Evolutionary conservation across 2,888 invertebrate genomes (phyloP), one percentile per base, ranked within the genome.

Genomic region (Chorisops tibialis): DNA sequence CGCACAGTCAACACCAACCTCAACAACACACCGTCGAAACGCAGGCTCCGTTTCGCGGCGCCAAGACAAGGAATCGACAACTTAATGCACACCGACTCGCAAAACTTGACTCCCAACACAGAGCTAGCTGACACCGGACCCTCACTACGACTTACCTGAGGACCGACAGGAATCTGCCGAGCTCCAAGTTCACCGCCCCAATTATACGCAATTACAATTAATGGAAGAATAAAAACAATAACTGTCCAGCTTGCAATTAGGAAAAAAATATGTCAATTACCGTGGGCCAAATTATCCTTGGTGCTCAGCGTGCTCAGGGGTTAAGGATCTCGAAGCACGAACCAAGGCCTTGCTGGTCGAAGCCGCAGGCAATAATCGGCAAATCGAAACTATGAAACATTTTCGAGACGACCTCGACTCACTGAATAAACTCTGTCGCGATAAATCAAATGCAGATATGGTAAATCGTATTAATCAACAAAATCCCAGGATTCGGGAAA

Each of bases 361-460:
- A 76, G 90, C 94, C 60, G 93, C 96, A 76, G 87, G 88, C 56
- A 89, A 96, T 66, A 91, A 91, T 77, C 89, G 91, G 73, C 89
- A 94, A 79, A 89, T 97, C 69, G 92, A 94, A 78, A 91, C 91
- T 62, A 93, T 96, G 91, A 94, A 95, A 81, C 93, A 95, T 86
- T 95, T 93, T 73, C 43, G 58, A 11, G 24, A 24, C 75, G 95
- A 96, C 75, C 86, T 96, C 58, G 91, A 91, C 68, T 89, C 91
- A 66, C 80, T 96, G 64, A 96, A 96, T 80, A 90, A 92, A 70
- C 87, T 92, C 62, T 91, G 93, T 1, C 87, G 92, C 62, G 93
- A 95, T 73, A 85, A 92, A 71, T 94, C 95, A 0, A 87, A 95
- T 70, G 87, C 91, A 12, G 89, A 92, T 65, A 82, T 97, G 67